Evolutionary conservation across 2,797 vertebrate species (phyloP).

Genomic region (Brachyalestes nurse): DNA sequence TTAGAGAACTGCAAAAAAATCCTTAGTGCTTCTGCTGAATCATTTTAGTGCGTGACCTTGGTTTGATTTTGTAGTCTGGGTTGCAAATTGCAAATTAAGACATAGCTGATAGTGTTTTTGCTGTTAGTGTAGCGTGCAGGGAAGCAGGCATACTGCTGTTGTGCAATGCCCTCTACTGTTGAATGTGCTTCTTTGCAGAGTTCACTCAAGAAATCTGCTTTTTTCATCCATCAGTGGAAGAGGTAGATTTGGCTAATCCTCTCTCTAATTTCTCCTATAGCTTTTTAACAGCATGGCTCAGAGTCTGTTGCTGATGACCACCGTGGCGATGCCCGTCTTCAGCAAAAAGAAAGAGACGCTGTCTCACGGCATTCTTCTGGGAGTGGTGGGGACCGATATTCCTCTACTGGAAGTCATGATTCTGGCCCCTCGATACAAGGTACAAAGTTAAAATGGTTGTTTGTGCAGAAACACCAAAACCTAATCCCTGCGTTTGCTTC

Average conservation of each 20-base stretch:
- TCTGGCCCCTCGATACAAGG: conserved; percentile 92
- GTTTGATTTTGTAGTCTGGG: conserved; percentile 23
- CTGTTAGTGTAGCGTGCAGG: background rate
- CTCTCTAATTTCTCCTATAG: conserved; percentile 62
- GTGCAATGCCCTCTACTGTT: conserved; percentile 50
- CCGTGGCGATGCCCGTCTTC: conserved; percentile 90
- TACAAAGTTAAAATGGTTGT: conserved; percentile 54
- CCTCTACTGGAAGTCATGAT: conserved; percentile 92
- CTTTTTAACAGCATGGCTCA: conserved; percentile 83
- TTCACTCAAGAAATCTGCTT: background rate
- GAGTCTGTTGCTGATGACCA: conserved; percentile 82
- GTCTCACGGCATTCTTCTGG: conserved; percentile 94
- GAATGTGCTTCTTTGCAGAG: background rate
- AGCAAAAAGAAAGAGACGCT: conserved; percentile 68
- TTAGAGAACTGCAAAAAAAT: conserved; percentile 4
- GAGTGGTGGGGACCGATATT: conserved; percentile 93
- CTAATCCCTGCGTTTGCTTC: no score
- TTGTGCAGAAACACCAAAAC: background rate
- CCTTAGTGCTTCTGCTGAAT: background rate
- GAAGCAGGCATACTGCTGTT: background rate
- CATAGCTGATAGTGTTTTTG: conserved; percentile 4
- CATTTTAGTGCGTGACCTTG: background rate
- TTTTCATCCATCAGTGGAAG: background rate
- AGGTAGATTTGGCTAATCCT: conserved; percentile 4
- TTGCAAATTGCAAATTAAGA: conserved; percentile 2